Evolutionary conservation across 2,113 vertebrate species (phyloP), one percentile per base, ranked within the genome.

Genomic region (Catharus bicknelli): DNA sequence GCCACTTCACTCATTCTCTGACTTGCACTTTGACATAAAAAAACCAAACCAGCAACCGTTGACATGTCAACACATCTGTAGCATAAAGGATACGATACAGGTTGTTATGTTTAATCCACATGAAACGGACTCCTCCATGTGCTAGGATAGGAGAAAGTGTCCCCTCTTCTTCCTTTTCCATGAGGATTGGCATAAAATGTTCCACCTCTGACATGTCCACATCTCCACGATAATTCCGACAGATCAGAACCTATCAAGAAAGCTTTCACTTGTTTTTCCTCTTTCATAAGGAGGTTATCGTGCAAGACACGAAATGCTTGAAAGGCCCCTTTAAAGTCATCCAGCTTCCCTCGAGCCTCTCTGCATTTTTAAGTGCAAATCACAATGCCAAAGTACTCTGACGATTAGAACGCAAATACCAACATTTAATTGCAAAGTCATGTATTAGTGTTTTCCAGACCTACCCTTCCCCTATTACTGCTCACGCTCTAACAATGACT

Each of bases 71-170:
- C n/a, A 10, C 1, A 3, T 2, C 0, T 12, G n/a, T 5, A n/a
- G 23, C 0, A 5, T 0, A 29, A 97, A 98, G 98, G 99, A 99
- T 99, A 99, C 99, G 88, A 92, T 99, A 99, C 3, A 99, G 96
- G 87, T 99, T 99, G 97, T 99, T 99, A 85, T 99, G 99, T 86
- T 99, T 99, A 88, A 99, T 99, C 99, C 99, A 99, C 99, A 99
- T 99, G 96, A 99, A 99, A 22, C 99, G 99, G 53, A 99, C 99
- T 2, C 98, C 99, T 3, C 99, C 99, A 0, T 99, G 99, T 4
- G 99, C 98, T 76, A 99, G 97, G 87, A 99, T 99, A 13, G 99
- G 99, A 2, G 99, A 99, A 3, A 99, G 98, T 0, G 98, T 98
- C 18, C 99, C 99, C 92, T 99, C 99, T 55, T 99, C 99, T 88